Percentiles rank a stretch among this genome's conserved stretches.
phyloP scores from a whole-genome alignment of 1,140 invertebrate genomes.

The Calephelis virginiensis region DNA sequence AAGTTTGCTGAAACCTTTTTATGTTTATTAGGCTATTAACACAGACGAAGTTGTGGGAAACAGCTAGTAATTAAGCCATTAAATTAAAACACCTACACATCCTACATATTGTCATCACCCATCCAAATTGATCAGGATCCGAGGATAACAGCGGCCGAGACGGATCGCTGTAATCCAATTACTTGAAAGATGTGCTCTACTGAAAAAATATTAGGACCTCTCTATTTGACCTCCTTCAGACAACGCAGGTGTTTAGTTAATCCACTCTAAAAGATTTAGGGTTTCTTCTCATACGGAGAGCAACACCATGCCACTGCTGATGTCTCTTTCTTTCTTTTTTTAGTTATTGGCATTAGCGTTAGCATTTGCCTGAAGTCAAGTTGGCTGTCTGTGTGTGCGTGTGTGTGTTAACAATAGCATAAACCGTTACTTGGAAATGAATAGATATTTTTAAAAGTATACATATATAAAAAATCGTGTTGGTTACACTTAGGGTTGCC shows the following conservation, averaged over 20 bases:
- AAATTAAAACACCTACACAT: not conserved
- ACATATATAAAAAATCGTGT: too few relatives aligned
- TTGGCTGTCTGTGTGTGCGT: too few relatives aligned
- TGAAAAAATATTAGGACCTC: slow-evolving; percentile 6
- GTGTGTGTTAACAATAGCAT: too few relatives aligned
- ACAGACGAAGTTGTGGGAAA: too few relatives aligned
- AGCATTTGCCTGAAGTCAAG: too few relatives aligned
- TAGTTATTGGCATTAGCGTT: too few relatives aligned
- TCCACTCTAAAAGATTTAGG: slow-evolving; percentile 19
- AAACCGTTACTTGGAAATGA: not conserved
- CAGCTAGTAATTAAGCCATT: not conserved
- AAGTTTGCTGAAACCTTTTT: too few relatives aligned
- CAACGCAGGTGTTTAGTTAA: slow-evolving; percentile 22
- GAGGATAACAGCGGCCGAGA: not conserved
- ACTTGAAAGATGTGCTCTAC: not conserved
- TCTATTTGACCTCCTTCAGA: not conserved
- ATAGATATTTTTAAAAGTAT: not conserved
- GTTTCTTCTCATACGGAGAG: not conserved
- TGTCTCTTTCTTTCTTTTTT: not conserved
- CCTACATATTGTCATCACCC: not conserved
- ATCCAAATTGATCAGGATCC: not conserved
- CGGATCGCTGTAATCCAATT: slow-evolving; percentile 9
- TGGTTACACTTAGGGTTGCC: too few relatives aligned
- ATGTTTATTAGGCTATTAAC: too few relatives aligned
- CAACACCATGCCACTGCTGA: not conserved